Base-by-base conservation (phyloP, 2,888 invertebrate species). In the Habrosyne pyritoides region DNA sequence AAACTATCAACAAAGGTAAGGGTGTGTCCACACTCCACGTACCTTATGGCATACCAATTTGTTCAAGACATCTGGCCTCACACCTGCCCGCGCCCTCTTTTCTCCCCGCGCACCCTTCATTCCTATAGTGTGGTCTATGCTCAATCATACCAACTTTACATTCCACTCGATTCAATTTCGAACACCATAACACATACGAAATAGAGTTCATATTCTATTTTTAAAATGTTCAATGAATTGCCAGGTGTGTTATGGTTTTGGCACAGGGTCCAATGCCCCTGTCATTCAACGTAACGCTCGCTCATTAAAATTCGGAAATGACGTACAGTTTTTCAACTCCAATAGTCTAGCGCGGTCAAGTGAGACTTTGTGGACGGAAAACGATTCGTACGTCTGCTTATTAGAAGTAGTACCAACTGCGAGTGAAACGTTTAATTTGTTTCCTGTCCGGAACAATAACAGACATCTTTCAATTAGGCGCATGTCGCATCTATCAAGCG, bases 11-110 rank as follows among this genome's bases (percentile, higher is more conserved):
- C 84, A 81, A 79, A 81, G 77, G 78, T 86, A 84, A 91, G 91
- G 91, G 90, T 83, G 89, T 84, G 87, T 87, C 88, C 86, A 86
- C 84, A 84, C 84, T 67, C 76, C 67, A 66, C 79, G 89, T 80
- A 85, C 91, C 92, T 88, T 92, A 92, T 91, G 91, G 91, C 82
- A 82, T 77, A 66, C 81, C 84, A 91, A 91, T 91, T 90, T 91
- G 91, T 91, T 89, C 87, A 92, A 92, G 92, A 91, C 92, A 91
- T 92, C 92, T 92, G 92, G 87, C 84, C 79, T 80, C 89, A 86
- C 88, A 91, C 91, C 91, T 91, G 91, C 91, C 89, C 83, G 83
- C 74, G 66, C 79, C 42, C 42, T 42, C 42, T 2, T 18, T 18
- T 77, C 84, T 83, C 77, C 79, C 63, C 76, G 73, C 69, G 75